Evolutionary conservation across 1,140 invertebrate genomes (phyloP).

Genomic region (Zeugodacus cucurbitae): DNA sequence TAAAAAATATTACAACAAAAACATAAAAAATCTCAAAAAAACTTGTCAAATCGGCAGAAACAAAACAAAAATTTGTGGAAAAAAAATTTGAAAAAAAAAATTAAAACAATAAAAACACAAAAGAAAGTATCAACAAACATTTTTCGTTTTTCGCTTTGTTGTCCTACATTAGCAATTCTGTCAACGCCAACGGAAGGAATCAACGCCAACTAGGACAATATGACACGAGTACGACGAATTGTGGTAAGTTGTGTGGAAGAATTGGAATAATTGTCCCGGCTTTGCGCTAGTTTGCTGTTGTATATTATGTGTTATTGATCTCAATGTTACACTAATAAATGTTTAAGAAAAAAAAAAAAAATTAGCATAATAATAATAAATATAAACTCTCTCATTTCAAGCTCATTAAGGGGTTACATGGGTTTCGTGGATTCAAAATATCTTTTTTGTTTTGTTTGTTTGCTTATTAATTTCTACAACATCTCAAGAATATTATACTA

Average conservation of each 20-base stretch:
- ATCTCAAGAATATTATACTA: too few relatives aligned
- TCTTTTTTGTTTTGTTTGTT: too few relatives aligned
- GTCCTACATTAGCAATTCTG: not conserved
- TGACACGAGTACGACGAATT: conserved; percentile 34
- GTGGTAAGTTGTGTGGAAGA: not conserved
- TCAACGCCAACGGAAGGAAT: not conserved
- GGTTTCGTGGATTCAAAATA: too few relatives aligned
- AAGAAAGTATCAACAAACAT: not conserved
- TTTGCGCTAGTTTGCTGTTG: too few relatives aligned
- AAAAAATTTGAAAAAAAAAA: not conserved
- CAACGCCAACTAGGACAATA: not conserved
- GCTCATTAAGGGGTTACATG: too few relatives aligned
- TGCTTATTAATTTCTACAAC: too few relatives aligned
- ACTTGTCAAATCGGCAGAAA: not conserved
- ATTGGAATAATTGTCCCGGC: too few relatives aligned
- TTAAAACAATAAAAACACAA: not conserved
- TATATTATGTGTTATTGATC: too few relatives aligned
- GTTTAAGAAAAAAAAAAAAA: too few relatives aligned
- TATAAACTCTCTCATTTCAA: too few relatives aligned
- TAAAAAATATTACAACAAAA: not conserved
- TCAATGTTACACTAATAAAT: too few relatives aligned
- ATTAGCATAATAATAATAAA: too few relatives aligned
- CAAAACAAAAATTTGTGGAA: not conserved
- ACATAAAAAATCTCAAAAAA: not conserved
- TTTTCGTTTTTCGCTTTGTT: not conserved